phyloP scores from a whole-genome alignment of 2,797 vertebrate genomes.

The Xerus rutilus region DNA sequence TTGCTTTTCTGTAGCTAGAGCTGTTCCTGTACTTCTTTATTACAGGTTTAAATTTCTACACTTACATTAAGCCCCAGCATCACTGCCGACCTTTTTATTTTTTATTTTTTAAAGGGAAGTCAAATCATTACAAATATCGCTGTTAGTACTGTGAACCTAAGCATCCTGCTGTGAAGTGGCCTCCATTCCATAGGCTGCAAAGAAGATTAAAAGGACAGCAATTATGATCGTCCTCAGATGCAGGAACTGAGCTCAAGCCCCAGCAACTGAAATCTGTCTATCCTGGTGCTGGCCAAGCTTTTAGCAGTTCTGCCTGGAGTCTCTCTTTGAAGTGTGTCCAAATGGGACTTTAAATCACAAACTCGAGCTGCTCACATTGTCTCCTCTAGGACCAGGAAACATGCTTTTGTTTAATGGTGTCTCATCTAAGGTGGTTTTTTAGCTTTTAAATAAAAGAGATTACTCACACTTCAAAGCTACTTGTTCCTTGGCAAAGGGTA shows the following conservation, averaged over 20 bases:
- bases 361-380: background rate
- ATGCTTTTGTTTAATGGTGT: constrained; percentile 28
- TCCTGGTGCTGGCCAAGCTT: background rate
- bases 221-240: constrained; percentile 31
- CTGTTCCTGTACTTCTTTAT: background rate
- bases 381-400: background rate
- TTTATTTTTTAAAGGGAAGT: background rate
- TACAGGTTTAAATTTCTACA: background rate
- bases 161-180: constrained; percentile 53
- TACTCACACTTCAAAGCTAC: constrained; percentile 55
- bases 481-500: constrained; percentile 44
- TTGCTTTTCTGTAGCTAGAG: background rate
- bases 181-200: constrained; percentile 60
- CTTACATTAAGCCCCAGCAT: background rate
- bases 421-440: constrained; percentile 58
- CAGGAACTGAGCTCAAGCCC: constrained; percentile 15
- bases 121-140: constrained; percentile 53
- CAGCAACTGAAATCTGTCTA: background rate
- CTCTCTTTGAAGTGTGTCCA: constrained; percentile 74
- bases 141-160: constrained; percentile 38
- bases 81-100: background rate
- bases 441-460: constrained; percentile 64
- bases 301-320: constrained; percentile 38
- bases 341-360: constrained; percentile 2
- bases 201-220: constrained; percentile 63